Percentiles rank a stretch among this genome's conserved stretches.
phyloP scores from a whole-genome alignment of 1,140 invertebrate genomes.

The Maconellicoccus hirsutus region DNA sequence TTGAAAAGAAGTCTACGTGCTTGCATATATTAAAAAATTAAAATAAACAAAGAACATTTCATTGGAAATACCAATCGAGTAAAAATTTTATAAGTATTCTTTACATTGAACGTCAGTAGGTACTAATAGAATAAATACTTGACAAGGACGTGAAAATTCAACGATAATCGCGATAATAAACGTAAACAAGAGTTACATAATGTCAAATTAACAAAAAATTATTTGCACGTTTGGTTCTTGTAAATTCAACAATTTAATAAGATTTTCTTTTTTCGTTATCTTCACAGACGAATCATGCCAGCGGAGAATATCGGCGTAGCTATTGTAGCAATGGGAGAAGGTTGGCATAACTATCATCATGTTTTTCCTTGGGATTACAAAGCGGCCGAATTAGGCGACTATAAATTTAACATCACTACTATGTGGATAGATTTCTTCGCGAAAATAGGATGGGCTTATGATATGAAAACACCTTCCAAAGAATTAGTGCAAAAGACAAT shows the following conservation, averaged over 20 bases:
- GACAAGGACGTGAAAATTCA: not conserved
- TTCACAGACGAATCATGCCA: constrained; percentile 54
- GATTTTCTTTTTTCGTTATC: constrained; percentile 38
- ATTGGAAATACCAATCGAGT: not conserved
- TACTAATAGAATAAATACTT: not conserved
- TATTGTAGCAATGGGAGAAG: constrained; percentile 61
- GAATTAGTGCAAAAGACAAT: constrained; percentile 44
- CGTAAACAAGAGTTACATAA: not conserved
- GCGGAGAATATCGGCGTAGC: constrained; percentile 58
- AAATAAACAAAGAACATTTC: not conserved
- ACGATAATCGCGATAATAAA: not conserved
- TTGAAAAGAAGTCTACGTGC: not conserved
- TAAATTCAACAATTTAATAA: not conserved
- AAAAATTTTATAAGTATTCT: constrained; percentile 1
- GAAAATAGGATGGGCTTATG: constrained; percentile 74
- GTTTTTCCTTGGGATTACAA: constrained; percentile 89
- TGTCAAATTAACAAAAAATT: not conserved
- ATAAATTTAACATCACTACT: constrained; percentile 65
- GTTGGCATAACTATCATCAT: constrained; percentile 94
- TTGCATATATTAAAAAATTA: not conserved
- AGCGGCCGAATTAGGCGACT: constrained; percentile 64
- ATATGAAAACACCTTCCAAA: constrained; percentile 47
- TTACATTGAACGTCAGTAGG: not conserved
- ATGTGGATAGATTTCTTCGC: constrained; percentile 74
- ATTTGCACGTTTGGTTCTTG: not conserved